Evolutionary conservation across 2,797 vertebrate species (phyloP).

Genomic region (Pseudomugil gertrudae): DNA sequence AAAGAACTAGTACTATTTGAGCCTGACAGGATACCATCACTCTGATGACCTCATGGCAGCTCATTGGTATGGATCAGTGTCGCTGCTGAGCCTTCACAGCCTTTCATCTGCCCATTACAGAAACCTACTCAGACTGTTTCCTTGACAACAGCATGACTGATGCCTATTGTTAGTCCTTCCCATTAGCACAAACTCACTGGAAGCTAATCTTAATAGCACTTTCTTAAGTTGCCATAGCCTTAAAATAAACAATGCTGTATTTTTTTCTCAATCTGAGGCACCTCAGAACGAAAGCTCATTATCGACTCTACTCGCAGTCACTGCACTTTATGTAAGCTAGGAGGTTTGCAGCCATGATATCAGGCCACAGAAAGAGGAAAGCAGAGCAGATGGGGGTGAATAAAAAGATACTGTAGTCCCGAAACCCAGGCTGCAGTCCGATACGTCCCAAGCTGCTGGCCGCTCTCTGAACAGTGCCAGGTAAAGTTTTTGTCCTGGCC

Average conservation of each 20-base stretch:
- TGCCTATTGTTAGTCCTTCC: slow-evolving; percentile 62
- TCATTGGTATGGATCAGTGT: slow-evolving; percentile 68
- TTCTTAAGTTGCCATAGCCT: slow-evolving; percentile 27
- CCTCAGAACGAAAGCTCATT: neutral
- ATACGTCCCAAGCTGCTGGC: slow-evolving; percentile 90
- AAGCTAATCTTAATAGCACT: slow-evolving; percentile 43
- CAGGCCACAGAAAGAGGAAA: neutral
- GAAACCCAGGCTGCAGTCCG: slow-evolving; percentile 91
- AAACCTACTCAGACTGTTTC: slow-evolving; percentile 63
- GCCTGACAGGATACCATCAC: slow-evolving; percentile 9
- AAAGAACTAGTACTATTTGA: too few relatives aligned
- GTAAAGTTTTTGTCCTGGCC: slow-evolving; percentile 95
- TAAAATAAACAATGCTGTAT: slow-evolving; percentile 31
- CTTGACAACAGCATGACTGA: slow-evolving; percentile 74
- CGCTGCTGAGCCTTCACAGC: slow-evolving; percentile 43
- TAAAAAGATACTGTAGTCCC: slow-evolving; percentile 97
- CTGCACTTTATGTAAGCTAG: neutral
- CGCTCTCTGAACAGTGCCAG: slow-evolving; percentile 97
- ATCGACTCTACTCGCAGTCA: neutral
- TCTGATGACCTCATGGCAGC: slow-evolving; percentile 35
- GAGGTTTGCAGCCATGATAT: neutral
- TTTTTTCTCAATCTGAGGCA: neutral
- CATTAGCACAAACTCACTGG: slow-evolving; percentile 47
- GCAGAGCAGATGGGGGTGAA: neutral
- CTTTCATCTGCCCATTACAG: slow-evolving; percentile 69